A percentile compares a stretch with the other conserved stretches of the same genome.
Evolutionary conservation across 2,113 vertebrate genomes (phyloP).

Genomic region (Megalops atlanticus): DNA sequence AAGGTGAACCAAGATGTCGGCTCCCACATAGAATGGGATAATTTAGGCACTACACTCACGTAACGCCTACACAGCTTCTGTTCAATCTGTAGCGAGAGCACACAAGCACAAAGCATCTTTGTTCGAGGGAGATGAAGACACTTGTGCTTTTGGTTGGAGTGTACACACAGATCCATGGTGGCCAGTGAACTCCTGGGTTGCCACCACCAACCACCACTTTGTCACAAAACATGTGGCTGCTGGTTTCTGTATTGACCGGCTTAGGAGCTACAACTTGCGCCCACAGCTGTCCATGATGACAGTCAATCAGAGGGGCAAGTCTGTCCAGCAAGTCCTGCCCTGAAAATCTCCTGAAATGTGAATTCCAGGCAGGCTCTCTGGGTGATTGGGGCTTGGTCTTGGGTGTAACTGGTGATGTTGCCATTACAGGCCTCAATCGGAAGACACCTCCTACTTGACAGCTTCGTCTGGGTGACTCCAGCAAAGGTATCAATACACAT

Average conservation of each 20-base stretch:
- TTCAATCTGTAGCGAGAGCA: background rate
- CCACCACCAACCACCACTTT: too few relatives aligned
- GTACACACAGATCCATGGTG: too few relatives aligned
- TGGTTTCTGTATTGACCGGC: background rate
- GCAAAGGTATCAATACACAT: too few relatives aligned
- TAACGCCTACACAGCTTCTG: background rate
- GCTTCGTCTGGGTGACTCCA: background rate
- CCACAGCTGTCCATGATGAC: background rate
- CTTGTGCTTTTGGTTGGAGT: too few relatives aligned
- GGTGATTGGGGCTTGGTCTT: background rate
- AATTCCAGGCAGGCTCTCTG: slow-evolving; percentile 16
- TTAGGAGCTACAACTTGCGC: background rate
- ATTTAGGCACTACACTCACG: background rate
- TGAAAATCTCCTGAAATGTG: background rate
- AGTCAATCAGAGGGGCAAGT: slow-evolving; percentile 11
- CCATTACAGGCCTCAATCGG: too few relatives aligned
- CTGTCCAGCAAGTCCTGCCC: slow-evolving; percentile 20
- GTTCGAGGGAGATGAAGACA: too few relatives aligned
- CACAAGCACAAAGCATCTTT: background rate
- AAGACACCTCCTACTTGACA: background rate
- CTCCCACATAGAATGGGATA: background rate
- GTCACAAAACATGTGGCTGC: too few relatives aligned
- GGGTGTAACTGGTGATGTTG: background rate
- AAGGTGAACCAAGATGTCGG: slow-evolving; percentile 3
- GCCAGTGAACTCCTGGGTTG: too few relatives aligned